These are phyloP conservation scores for Siphamia tubifer DNA, from an alignment of 2,113 vertebrate species.

Conservation along the genomic window DNA sequence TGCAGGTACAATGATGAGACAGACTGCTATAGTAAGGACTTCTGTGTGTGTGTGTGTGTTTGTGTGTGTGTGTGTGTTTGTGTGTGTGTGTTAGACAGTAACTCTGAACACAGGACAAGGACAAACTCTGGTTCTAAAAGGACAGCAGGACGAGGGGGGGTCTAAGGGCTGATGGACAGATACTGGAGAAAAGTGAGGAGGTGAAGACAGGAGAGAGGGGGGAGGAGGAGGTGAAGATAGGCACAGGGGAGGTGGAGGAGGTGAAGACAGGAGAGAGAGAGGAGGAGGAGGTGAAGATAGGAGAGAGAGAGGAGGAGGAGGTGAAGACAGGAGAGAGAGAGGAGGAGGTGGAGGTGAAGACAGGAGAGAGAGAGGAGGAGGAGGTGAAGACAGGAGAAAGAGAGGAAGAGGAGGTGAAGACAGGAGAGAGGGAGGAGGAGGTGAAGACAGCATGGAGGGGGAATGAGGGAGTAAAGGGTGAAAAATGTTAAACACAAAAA, in stretches of 20 bases:
- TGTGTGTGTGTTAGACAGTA: slow-evolving; percentile 18
- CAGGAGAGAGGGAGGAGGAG: not conserved
- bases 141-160: slow-evolving; percentile 4
- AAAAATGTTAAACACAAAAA: too few species aligned
- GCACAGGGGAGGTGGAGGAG: not conserved
- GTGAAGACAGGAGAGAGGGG: not conserved
- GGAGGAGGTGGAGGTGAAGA: not conserved
- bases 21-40: slow-evolving; percentile 64
- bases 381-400: not conserved
- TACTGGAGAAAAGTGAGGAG: not conserved
- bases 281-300: too few species aligned
- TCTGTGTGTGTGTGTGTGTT: slow-evolving; percentile 15
- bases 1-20: slow-evolving; percentile 57
- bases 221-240: not conserved
- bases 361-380: not conserved
- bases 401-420: not conserved
- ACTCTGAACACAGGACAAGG: slow-evolving; percentile 39
- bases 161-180: not conserved
- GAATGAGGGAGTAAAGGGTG: too few species aligned
- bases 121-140: slow-evolving; percentile 16
- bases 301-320: not conserved
- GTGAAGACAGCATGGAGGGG: too few species aligned
- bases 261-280: not conserved
- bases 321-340: too few species aligned
- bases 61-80: not conserved